A percentile compares a stretch with the other conserved stretches of the same genome.
phyloP scores from a whole-genome alignment of 1,140 invertebrate genomes.

The Drosophila mauritiana region DNA sequence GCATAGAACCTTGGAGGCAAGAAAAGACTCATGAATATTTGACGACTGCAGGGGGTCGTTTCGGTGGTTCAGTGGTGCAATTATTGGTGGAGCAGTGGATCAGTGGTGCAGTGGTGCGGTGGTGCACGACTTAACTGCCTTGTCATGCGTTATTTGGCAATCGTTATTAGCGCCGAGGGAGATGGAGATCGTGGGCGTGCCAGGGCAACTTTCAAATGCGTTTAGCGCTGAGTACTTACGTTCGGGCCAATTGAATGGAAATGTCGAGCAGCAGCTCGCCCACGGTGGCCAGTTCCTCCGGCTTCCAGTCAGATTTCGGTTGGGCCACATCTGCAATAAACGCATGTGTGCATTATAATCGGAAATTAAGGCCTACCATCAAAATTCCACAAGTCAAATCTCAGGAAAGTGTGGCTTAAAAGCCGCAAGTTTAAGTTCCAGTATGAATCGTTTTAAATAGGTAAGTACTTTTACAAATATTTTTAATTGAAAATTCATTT shows the following conservation, averaged over 20 bases:
- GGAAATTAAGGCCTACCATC: too few species aligned
- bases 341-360: constrained; percentile 1
- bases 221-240: constrained; percentile 87
- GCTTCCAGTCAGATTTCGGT: constrained; percentile 90
- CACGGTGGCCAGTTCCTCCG: constrained; percentile 92
- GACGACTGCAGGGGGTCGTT: constrained; percentile 56
- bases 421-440: neutral
- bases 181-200: constrained; percentile 58
- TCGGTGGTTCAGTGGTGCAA: constrained; percentile 25
- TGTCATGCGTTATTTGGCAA: constrained; percentile 71
- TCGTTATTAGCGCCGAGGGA: constrained; percentile 49
- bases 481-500: too few species aligned
- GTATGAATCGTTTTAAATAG: too few species aligned
- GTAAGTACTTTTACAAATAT: too few species aligned
- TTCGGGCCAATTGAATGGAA: constrained; percentile 92
- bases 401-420: neutral
- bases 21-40: constrained; percentile 57
- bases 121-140: constrained; percentile 60
- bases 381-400: neutral
- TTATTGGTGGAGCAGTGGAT: constrained; percentile 13
- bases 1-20: constrained; percentile 64
- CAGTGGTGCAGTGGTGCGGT: constrained; percentile 22
- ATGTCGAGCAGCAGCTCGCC: constrained; percentile 94
- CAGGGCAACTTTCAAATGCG: constrained; percentile 69
- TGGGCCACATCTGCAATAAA: constrained; percentile 88